Evolutionary conservation across 2,888 invertebrate species (phyloP), one percentile per base, ranked within the genome.

Genomic region (Petrophora chlorosata): DNA sequence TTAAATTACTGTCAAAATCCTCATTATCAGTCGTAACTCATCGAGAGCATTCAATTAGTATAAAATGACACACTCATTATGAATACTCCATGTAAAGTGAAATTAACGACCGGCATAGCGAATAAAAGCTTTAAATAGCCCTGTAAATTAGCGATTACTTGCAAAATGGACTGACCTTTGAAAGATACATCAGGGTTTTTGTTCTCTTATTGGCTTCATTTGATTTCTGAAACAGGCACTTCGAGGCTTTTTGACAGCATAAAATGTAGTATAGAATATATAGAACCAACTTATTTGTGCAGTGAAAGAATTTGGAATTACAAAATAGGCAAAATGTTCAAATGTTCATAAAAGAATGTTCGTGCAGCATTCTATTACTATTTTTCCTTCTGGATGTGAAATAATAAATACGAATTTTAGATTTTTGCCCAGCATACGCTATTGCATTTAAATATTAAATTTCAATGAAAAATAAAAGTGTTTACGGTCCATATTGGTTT

Each of bases 61-160:
- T 43, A 29, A 35, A 29, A 25, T 44, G 33, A 38, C 43, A 44
- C 16, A 22, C 23, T 23, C 22, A 23, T 39, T 43, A 34, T 42
- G 36, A 33, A 41, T 38, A 33, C 26, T 5, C 13, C 35, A 10
- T 41, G 15, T 43, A 22, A 2, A 41, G 38, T 38, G 34, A 44
- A 50, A 46, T 33, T 16, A 39, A 49, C 16, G 15, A 42, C 16
- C 38, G 14, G 32, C 30, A 7, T 17, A 17, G 7, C 16, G 19
- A 41, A 17, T 35, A 36, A 39, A 48, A 40, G 32, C 33, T 41
- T 28, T 48, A 44, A 51, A 46, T 35, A 35, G 19, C 40, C 19
- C 19, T 39, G 35, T 44, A 54, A 53, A 50, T 55, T 32, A 46
- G 41, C 34, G 14, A 49, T 35, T 39, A 46, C 44, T 48, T 46